A percentile compares a stretch with the other conserved stretches of the same genome.
Conservation (phyloP, 2,113 vertebrate species). For the Thymallus thymallus region DNA sequence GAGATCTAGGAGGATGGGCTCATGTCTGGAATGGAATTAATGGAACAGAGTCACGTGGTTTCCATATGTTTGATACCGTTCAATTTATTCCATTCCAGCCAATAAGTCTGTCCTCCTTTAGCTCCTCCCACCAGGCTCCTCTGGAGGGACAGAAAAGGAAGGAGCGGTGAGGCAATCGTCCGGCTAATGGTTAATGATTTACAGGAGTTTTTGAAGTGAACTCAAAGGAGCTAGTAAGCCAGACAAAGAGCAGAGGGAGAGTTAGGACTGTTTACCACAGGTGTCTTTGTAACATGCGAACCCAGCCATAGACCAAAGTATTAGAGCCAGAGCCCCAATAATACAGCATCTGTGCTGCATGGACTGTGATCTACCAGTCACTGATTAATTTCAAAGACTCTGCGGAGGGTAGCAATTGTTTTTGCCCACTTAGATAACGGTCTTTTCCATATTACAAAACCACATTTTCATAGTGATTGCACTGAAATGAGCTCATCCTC, state of each 20-base stretch:
- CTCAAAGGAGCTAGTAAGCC: slow-evolving; percentile 34
- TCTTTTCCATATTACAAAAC: slow-evolving; percentile 18
- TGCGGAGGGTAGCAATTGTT: neutral
- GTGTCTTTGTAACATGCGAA: neutral
- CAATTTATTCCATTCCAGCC: too few species aligned
- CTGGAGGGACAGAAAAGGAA: neutral
- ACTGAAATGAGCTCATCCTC: slow-evolving; percentile 17
- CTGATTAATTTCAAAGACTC: neutral
- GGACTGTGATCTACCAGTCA: too few species aligned
- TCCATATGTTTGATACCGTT: too few species aligned
- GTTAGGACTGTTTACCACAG: slow-evolving; percentile 21
- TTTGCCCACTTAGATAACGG: slow-evolving; percentile 7
- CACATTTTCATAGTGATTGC: slow-evolving; percentile 4
- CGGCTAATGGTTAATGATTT: slow-evolving; percentile 67
- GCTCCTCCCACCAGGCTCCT: too few species aligned
- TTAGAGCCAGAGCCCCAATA: neutral
- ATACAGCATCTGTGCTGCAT: neutral
- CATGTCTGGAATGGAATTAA: too few species aligned
- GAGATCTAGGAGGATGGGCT: too few species aligned
- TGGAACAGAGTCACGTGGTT: too few species aligned
- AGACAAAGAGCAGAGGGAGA: slow-evolving; percentile 32
- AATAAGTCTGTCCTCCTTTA: too few species aligned
- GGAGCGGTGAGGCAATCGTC: slow-evolving; percentile 28
- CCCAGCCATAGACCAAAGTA: neutral
- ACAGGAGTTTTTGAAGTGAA: slow-evolving; percentile 52